Evolutionary conservation across 2,797 vertebrate species (phyloP).

Genomic region (Myotis findleyi): DNA sequence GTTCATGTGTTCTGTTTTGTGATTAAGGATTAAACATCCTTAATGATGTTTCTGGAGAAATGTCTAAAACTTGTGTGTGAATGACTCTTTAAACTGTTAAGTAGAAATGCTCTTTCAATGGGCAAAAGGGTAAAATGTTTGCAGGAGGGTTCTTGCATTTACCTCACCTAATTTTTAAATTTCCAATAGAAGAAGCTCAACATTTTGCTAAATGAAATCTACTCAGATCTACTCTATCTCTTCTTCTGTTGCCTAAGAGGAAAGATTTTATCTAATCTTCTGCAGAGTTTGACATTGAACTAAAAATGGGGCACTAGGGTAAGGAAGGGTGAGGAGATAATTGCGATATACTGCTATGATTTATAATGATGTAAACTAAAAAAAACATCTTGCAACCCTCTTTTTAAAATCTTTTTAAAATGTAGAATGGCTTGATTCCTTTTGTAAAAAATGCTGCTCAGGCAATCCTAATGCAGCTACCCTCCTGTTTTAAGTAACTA

Average conservation of each 20-base stretch:
- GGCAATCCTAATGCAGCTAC: neutral
- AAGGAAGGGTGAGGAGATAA: neutral
- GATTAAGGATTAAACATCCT: too few relatives aligned
- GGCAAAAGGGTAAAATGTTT: neutral
- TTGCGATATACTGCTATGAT: neutral
- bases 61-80: neutral
- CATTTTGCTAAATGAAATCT: neutral
- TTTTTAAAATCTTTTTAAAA: neutral
- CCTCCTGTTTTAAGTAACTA: neutral
- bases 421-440: neutral
- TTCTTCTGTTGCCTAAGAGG: neutral
- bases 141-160: neutral
- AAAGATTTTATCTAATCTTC: slow-evolving; percentile 4
- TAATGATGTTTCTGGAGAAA: slow-evolving; percentile 11
- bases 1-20: neutral
- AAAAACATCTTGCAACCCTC: neutral
- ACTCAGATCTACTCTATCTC: neutral
- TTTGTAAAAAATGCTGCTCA: neutral
- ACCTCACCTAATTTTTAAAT: neutral
- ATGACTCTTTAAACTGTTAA: neutral
- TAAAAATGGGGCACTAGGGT: neutral
- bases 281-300: neutral
- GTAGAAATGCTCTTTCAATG: neutral
- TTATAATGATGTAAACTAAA: neutral
- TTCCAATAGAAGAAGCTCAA: neutral